Percentiles rank a stretch among this genome's conserved stretches.
Conservation (phyloP, 2,888 invertebrate genomes). For the Xestia sexstrigata region DNA sequence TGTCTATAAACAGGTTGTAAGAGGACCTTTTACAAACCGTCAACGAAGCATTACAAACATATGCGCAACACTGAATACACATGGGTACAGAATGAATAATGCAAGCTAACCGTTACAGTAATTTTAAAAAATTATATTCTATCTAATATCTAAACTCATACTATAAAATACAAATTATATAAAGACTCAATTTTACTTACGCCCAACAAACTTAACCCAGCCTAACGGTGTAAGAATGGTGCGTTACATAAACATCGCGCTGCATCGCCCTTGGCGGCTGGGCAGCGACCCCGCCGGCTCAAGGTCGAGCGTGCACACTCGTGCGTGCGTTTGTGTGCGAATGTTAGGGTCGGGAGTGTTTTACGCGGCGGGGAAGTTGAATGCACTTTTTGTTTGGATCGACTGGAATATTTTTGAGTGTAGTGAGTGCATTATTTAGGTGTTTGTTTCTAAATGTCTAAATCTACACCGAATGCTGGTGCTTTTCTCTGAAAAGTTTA, state of each 20-base stretch:
- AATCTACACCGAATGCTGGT: background rate
- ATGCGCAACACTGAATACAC: too few species aligned
- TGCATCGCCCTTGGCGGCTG: conserved; percentile 79
- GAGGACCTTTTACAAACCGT: too few species aligned
- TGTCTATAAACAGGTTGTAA: too few species aligned
- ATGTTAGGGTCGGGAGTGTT: conserved; percentile 46
- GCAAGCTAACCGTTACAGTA: background rate
- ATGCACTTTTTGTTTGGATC: conserved; percentile 49
- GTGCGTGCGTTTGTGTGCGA: conserved; percentile 44
- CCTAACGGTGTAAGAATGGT: conserved; percentile 65
- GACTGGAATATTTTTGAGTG: background rate
- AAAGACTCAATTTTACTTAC: conserved; percentile 46
- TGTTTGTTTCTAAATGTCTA: background rate
- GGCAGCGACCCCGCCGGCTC: conserved; percentile 78
- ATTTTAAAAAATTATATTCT: background rate
- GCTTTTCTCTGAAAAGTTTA: background rate
- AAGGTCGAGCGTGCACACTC: conserved; percentile 75
- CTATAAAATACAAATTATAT: background rate
- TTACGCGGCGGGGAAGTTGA: conserved; percentile 43
- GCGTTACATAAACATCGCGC: conserved; percentile 71
- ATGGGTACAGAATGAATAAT: too few species aligned
- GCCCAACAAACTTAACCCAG: conserved; percentile 29
- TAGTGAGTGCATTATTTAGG: background rate
- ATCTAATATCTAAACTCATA: background rate
- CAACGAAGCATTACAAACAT: too few species aligned